Evolutionary conservation across 2,797 vertebrate genomes (phyloP), one percentile per base, ranked within the genome.

Genomic region (Halcyon badia): DNA sequence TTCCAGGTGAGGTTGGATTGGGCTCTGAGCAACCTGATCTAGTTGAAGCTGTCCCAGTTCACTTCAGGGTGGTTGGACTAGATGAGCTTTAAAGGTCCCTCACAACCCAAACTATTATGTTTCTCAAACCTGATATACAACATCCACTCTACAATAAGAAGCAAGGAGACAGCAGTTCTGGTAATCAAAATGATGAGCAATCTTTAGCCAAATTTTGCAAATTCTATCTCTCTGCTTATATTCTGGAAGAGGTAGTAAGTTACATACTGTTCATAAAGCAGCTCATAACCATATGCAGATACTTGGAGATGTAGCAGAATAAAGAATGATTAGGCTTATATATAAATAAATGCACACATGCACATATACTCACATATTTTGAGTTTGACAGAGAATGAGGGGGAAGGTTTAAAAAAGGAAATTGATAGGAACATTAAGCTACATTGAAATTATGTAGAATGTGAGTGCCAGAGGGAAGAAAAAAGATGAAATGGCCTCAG

Each of bases 291-390:
- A 56, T 30, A 57, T 15, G 51, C 62, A 94, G 87, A 89, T 7
- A 87, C 26, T 84, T 28, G 66, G 86, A 93, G 78, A 73, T 15
- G 9, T 2, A 71, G 71, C 44, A 48, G 82, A 85, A 41, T 56
- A 84, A 76, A 84, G 83, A 89, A 90, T 31, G 61, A 91, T 90
- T 94, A 51, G 61, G 71, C 80, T 96, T 87, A 33, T 62, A 52
- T 10, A 94, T 39, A 91, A 94, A 94, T 79, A 96, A 91, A 96
- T 0, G 6, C 88, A 94, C 60, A 73, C 75, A 82, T 15, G 35
- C 16, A 66, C 58, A 73, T 31, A 73, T n/a, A 70, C 48, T 89
- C 69, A 66, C 30, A 33, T 30, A 68, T 83, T 92, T 42, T 64
- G 37, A 87, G 73, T 71, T 92, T 41, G 77, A 42, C 25, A 82